These are phyloP conservation scores for Gambusia holbrooki DNA, from an alignment of 2,113 vertebrate species.

Conservation along the genomic window DNA sequence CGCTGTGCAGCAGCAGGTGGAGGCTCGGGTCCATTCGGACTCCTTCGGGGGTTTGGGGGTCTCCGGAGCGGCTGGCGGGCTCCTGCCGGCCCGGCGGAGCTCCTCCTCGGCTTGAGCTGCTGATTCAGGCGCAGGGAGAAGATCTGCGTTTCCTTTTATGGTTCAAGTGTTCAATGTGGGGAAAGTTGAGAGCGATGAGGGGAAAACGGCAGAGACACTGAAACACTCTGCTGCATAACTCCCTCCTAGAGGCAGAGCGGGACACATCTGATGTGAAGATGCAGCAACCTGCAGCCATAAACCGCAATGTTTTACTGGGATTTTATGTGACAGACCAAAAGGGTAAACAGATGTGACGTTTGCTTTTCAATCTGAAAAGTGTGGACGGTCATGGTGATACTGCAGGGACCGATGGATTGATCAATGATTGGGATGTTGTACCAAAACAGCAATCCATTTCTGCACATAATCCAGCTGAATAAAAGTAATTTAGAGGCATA, in stretches of 20 bases:
- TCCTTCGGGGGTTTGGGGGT: neutral
- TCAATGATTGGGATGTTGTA: too few relatives aligned
- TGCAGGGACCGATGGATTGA: too few relatives aligned
- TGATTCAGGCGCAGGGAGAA: constrained; percentile 15
- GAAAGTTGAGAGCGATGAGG: constrained; percentile 44
- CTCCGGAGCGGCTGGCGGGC: neutral
- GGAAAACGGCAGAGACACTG: neutral
- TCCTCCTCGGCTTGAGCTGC: constrained; percentile 37
- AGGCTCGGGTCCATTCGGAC: neutral
- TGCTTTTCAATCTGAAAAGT: too few relatives aligned
- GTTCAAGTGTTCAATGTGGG: constrained; percentile 61
- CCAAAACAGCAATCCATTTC: too few relatives aligned
- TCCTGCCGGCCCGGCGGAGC: constrained; percentile 15
- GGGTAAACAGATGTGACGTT: too few relatives aligned
- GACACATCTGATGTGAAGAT: neutral
- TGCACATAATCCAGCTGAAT: too few relatives aligned
- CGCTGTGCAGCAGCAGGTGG: constrained; percentile 40
- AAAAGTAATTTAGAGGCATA: too few relatives aligned
- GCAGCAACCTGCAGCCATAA: neutral
- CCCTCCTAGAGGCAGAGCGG: neutral
- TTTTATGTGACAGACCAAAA: neutral
- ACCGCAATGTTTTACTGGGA: neutral
- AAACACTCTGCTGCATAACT: constrained; percentile 9
- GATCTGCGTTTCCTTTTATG: constrained; percentile 60
- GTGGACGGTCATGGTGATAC: too few relatives aligned